Percentiles rank a stretch among this genome's conserved stretches.
These are phyloP conservation scores for Pteropus alecto DNA, from an alignment of 2,113 vertebrate genomes.

Conservation along the genomic window DNA sequence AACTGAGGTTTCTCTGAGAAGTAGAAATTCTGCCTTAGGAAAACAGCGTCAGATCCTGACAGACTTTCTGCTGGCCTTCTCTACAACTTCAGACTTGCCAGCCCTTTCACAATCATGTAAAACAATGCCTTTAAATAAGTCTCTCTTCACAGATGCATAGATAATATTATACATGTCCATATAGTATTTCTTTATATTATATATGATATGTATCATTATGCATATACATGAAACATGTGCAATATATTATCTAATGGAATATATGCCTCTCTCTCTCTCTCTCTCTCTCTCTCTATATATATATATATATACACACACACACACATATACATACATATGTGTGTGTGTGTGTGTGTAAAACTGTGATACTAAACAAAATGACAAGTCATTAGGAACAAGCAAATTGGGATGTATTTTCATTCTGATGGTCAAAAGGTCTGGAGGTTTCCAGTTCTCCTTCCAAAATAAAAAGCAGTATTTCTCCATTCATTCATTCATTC, in stretches of 20 bases:
- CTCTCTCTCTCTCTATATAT: too few species aligned
- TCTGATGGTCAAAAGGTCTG: neutral
- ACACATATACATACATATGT: too few species aligned
- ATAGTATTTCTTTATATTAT: neutral
- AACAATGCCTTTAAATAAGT: neutral
- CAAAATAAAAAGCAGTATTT: slow-evolving; percentile 21
- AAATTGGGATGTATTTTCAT: slow-evolving; percentile 15
- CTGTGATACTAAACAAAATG: neutral
- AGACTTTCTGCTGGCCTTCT: neutral
- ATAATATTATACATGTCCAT: neutral
- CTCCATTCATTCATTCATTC: neutral
- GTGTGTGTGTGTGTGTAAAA: neutral
- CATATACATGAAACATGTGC: too few species aligned
- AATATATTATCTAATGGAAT: too few species aligned
- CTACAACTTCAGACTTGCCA: neutral
- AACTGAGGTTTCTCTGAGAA: neutral
- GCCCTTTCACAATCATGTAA: neutral
- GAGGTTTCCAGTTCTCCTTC: slow-evolving; percentile 18
- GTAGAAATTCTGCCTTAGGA: neutral
- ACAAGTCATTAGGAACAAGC: neutral
- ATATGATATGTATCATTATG: too few species aligned
- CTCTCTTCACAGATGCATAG: neutral
- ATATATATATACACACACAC: too few species aligned
- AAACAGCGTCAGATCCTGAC: neutral
- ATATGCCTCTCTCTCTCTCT: too few species aligned